Evolutionary conservation across 2,797 vertebrate species (phyloP), one percentile per base, ranked within the genome.

Genomic region (Yasuhikotakia modesta): DNA sequence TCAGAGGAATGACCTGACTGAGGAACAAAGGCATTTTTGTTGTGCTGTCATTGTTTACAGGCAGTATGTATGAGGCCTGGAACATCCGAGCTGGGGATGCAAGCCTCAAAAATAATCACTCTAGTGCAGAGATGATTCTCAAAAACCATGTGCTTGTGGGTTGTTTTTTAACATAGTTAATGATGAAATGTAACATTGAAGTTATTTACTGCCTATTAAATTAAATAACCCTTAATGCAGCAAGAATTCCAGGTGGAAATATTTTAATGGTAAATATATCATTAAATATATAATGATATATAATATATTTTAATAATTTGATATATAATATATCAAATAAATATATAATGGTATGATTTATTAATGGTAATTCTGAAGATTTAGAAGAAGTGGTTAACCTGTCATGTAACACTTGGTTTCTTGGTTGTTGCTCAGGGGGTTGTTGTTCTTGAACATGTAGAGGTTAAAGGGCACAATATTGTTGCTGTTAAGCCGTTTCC

Each of bases 401-500:
- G 97, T 99, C 97, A 99, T 98, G 91, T 97, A 99, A 88, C 97
- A 98, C 87, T 97, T 98, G 85, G 95, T 96, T 88, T 99, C 97
- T 87, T 96, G 94, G 8, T 93, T 92, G 88, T 95, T 96, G 92
- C 95, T 99, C 78, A 99, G 94, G 14, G 98, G 98, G 77, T 99
- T 98, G 92, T 99, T 99, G 86, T 96, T 98, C 91, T 99, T 99
- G 90, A 99, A 99, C 97, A 99, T 98, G 84, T 99, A 99, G 79
- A 99, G 89, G 88, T 99, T 99, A 89, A 99, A 99, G 12, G 98
- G 98, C 88, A 96, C 93, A 21, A 98, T 93, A 87, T 92, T 96
- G 91, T 92, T 94, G 90, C 93, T 95, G 86, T 95, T 97, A 52
- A 99, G 92, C 2, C 93, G 94, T 81, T 96, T 96, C 98, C 97